Evolutionary conservation across 2,797 vertebrate genomes (phyloP).

Genomic region (Helarctos malayanus): DNA sequence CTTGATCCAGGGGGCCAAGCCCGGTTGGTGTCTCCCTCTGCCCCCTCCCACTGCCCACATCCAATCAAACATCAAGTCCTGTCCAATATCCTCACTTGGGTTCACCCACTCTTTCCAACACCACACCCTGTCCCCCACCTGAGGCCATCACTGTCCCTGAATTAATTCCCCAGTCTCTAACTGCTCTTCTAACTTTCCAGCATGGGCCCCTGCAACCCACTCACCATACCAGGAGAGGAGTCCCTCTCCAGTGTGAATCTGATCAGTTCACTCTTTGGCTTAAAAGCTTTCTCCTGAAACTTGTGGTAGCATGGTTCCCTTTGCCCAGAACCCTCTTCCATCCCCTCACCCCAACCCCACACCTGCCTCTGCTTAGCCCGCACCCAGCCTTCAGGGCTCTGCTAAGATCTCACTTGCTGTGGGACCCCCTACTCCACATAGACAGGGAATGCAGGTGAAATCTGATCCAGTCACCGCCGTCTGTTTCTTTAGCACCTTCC

Average conservation of each 20-base stretch:
- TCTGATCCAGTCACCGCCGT: neutral
- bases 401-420: neutral
- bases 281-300: neutral
- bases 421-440: neutral
- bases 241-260: neutral
- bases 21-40: neutral
- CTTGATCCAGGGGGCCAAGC: neutral
- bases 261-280: neutral
- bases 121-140: neutral
- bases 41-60: neutral
- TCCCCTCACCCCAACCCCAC: neutral
- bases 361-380: neutral
- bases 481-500: neutral
- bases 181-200: neutral
- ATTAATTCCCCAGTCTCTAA: neutral
- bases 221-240: neutral
- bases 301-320: neutral
- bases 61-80: neutral
- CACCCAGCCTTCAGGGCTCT: neutral
- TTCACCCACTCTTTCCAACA: neutral
- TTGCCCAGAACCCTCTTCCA: neutral
- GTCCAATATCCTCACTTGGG: neutral
- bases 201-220: rapidly evolving
- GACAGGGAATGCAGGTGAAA: neutral
- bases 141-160: neutral